These are phyloP conservation scores for Apamea anceps DNA, from an alignment of 2,888 invertebrate species.

Conservation along the genomic window DNA sequence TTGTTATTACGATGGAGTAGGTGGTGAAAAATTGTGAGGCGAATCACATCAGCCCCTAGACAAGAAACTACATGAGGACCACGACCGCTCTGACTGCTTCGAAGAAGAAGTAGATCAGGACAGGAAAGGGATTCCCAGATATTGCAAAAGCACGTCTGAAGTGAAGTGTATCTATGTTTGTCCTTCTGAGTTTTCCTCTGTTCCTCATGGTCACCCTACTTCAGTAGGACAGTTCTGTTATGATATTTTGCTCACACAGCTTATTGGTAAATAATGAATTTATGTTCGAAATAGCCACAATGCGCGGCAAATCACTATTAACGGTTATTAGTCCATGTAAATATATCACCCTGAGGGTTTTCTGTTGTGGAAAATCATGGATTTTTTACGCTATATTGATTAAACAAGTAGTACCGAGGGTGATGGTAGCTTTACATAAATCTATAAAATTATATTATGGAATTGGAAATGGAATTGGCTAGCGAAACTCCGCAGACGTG, in stretches of 20 bases:
- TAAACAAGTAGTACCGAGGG: not conserved
- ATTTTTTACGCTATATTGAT: not conserved
- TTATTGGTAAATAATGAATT: slow-evolving; percentile 53
- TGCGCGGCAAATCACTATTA: slow-evolving; percentile 32
- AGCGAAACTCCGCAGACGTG: too few relatives aligned
- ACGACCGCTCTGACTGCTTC: too few relatives aligned
- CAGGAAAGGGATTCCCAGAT: not conserved
- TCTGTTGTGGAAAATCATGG: not conserved
- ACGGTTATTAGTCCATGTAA: slow-evolving; percentile 3
- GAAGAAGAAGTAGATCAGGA: not conserved
- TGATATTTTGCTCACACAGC: slow-evolving; percentile 16
- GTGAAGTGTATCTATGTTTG: not conserved
- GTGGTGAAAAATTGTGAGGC: too few relatives aligned
- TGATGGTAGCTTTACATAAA: too few relatives aligned
- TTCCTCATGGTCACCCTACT: slow-evolving; percentile 30
- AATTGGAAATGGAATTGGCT: too few relatives aligned
- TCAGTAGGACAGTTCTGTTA: slow-evolving; percentile 15
- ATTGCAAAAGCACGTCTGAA: not conserved
- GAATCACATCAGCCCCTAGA: too few relatives aligned
- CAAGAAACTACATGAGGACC: too few relatives aligned
- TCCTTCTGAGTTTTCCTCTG: not conserved
- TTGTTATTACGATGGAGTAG: not conserved
- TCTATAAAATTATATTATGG: too few relatives aligned
- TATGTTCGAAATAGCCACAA: slow-evolving; percentile 14
- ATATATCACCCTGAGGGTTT: not conserved